phyloP scores from a whole-genome alignment of 2,113 vertebrate genomes.

The Tapirus terrestris region DNA sequence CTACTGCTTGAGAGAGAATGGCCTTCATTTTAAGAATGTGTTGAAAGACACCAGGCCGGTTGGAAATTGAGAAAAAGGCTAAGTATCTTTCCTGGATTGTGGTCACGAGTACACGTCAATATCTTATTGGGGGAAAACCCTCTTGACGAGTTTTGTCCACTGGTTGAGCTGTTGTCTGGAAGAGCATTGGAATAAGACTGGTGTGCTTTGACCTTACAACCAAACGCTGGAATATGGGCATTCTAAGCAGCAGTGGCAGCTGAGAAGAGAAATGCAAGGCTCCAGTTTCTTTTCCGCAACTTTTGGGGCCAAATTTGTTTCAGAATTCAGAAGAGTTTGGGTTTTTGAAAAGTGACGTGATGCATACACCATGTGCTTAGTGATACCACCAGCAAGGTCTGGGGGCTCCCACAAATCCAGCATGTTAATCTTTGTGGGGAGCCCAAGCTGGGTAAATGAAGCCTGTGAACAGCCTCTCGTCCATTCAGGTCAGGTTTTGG shows the following conservation, averaged over 20 bases:
- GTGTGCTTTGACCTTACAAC: neutral
- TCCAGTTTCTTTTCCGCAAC: neutral
- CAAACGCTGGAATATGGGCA: neutral
- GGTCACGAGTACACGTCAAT: neutral
- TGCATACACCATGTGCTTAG: fast-evolving
- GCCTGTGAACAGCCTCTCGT: neutral
- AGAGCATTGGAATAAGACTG: neutral
- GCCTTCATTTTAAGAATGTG: neutral
- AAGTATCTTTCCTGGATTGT: neutral
- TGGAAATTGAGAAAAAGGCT: neutral
- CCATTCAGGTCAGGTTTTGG: neutral
- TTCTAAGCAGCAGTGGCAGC: neutral
- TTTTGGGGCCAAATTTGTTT: neutral
- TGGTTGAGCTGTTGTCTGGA: neutral
- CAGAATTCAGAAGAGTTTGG: neutral
- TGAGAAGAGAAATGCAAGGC: neutral
- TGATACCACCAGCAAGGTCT: too few relatives aligned
- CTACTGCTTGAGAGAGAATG: neutral
- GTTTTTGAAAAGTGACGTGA: neutral
- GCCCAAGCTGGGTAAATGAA: neutral
- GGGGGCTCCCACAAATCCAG: too few relatives aligned
- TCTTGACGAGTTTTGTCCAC: neutral
- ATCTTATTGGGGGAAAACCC: neutral
- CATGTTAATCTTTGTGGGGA: neutral
- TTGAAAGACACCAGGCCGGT: neutral